Conservation (phyloP, 1,140 invertebrate genomes). For the Bombus pyrosoma region DNA sequence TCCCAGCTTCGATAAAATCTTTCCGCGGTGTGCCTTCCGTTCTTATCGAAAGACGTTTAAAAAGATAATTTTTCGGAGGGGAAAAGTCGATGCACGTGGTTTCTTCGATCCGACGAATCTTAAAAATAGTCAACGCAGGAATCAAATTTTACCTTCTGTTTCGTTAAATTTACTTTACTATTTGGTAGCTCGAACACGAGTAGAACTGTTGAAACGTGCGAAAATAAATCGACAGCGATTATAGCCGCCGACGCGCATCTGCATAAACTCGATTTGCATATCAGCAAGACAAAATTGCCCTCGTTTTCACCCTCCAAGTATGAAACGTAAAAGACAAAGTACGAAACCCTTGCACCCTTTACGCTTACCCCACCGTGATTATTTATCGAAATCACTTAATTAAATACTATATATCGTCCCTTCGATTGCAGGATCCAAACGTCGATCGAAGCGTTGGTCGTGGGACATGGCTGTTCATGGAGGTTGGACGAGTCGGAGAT, state of each 20-base stretch:
- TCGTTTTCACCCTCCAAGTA: slow-evolving; percentile 6
- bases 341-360: neutral
- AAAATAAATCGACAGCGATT: neutral
- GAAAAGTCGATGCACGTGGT: no score
- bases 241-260: neutral
- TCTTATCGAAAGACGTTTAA: neutral
- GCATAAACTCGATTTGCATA: slow-evolving; percentile 5
- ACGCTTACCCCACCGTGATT: neutral
- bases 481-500: neutral
- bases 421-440: neutral
- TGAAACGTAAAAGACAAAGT: neutral
- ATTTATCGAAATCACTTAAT: slow-evolving; percentile 24
- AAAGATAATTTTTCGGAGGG: slow-evolving; percentile 32
- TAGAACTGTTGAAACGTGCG: rapidly evolving
- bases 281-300: neutral
- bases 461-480: neutral
- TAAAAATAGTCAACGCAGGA: no score
- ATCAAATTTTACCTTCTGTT: neutral
- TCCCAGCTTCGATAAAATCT: slow-evolving; percentile 41
- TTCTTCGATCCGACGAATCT: neutral
- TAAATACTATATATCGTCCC: neutral
- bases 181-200: neutral
- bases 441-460: neutral
- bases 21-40: slow-evolving; percentile 5
- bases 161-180: neutral